Evolutionary conservation across 2,113 vertebrate genomes (phyloP).

Genomic region (Caretta caretta): DNA sequence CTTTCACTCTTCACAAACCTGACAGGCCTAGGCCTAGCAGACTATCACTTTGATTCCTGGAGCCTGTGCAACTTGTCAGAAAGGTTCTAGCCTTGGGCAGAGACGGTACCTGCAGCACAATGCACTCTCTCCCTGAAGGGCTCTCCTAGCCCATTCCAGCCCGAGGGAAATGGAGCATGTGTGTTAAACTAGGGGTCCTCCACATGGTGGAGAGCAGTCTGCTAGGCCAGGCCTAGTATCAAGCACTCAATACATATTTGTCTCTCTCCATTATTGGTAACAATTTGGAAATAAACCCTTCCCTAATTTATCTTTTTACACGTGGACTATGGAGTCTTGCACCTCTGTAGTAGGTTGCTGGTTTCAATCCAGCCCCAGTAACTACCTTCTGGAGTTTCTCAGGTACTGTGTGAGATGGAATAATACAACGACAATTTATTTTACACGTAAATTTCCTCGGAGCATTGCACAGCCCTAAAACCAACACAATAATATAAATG

Average conservation of each 20-base stretch:
- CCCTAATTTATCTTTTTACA: neutral
- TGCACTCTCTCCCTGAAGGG: neutral
- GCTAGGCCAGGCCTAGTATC: neutral
- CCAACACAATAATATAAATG: neutral
- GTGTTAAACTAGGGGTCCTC: neutral
- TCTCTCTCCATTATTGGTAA: neutral
- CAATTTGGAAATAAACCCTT: neutral
- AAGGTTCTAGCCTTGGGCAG: neutral
- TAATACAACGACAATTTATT: neutral
- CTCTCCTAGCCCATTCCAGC: neutral
- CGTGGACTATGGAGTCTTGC: neutral
- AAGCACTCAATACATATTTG: neutral
- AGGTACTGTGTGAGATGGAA: neutral
- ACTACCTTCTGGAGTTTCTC: neutral
- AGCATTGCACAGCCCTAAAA: rapidly evolving
- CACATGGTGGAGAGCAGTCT: neutral
- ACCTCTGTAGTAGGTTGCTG: neutral
- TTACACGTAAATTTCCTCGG: neutral
- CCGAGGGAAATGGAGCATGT: neutral
- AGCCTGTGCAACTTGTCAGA: neutral
- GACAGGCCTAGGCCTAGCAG: neutral
- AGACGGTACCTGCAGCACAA: neutral
- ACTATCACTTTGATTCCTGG: neutral
- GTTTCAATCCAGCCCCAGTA: neutral
- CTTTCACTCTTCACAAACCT: neutral